Base-by-base conservation (phyloP, 2,113 vertebrate species). In the Seriola quinqueradiata region DNA sequence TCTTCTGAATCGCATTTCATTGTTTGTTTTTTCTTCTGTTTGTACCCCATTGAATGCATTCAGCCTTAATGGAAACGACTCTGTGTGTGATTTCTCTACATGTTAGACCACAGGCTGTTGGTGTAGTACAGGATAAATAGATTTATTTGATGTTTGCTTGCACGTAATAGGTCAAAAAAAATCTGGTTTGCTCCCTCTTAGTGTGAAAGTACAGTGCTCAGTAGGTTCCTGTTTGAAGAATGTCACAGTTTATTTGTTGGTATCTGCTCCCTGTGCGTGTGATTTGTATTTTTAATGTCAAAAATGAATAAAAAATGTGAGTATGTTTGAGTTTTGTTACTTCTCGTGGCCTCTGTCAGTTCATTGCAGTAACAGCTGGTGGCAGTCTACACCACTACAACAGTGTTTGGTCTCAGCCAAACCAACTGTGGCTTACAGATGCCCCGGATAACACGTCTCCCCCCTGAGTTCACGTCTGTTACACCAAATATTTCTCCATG, bases 1-100 rank as follows among this genome's bases (percentile, higher is more conserved):
- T 11, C 4, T 5, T 16, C 1, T 55, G 21, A 13, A 40, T 76
- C 78, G 17, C 5, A 19, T 76, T 28, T 32, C 14, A 3, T 57
- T 6, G 4, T 13, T 58, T 52, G 28, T 57, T 63, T 46, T 21
- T 4, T 0, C 1, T 57, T 70, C 16, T 55, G 21, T 80, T 54
- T 44, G 1, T 0, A 25, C 36, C 34, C 7, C 19, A 17, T 21
- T 55, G 4, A 25, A 69, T 72, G 55, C 70, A 82, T 87, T 70
- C 72, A 44, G 90, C 90, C 86, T 92, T 90, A 90, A 87, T 69
- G 44, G 21, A 85, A 83, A 58, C 0, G 2, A 50, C 54, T 74
- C 34, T 3, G 63, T 14, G 17, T 73, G 59, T 67, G 0, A 52
- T 25, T 17, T 40, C 17, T 69, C 25, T 57, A 52, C 6, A 3